phyloP scores from a whole-genome alignment of 2,113 vertebrate species.

The Dromas ardeola region DNA sequence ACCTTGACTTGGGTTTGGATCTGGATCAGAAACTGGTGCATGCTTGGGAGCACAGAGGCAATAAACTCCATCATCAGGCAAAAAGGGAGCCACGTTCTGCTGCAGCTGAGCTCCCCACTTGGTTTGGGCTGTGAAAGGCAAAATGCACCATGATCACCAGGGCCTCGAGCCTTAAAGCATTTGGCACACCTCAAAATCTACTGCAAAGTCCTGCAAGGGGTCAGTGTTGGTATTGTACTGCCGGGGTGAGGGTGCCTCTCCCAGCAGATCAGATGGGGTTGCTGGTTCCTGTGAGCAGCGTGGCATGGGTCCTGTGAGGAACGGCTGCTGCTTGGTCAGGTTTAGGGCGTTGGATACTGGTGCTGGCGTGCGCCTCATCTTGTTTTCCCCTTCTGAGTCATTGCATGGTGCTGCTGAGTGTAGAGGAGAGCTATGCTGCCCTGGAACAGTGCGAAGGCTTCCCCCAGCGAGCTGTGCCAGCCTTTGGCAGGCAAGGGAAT shows the following conservation, averaged over 20 bases:
- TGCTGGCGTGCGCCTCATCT: neutral
- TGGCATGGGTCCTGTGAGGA: neutral
- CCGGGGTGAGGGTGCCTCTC: neutral
- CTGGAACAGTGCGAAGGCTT: neutral
- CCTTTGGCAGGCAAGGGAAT: neutral
- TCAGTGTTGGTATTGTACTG: neutral
- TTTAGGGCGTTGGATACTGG: neutral
- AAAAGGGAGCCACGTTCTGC: neutral
- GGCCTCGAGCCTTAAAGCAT: neutral
- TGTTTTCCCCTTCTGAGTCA: neutral
- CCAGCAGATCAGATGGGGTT: neutral
- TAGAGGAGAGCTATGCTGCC: neutral
- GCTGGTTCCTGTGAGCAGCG: neutral
- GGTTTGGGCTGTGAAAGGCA: neutral
- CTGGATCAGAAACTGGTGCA: conserved; percentile 11
- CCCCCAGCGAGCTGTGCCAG: neutral
- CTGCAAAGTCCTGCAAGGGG: neutral
- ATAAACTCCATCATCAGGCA: neutral
- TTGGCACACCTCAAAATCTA: neutral
- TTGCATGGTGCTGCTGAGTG: neutral
- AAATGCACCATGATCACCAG: neutral
- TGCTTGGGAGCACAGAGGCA: conserved; percentile 9
- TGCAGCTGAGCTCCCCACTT: neutral
- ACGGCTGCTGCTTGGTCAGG: neutral
- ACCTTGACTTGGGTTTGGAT: conserved; percentile 28